Evolutionary conservation across 2,888 invertebrate genomes (phyloP).

Genomic region (Sepiola atlantica): DNA sequence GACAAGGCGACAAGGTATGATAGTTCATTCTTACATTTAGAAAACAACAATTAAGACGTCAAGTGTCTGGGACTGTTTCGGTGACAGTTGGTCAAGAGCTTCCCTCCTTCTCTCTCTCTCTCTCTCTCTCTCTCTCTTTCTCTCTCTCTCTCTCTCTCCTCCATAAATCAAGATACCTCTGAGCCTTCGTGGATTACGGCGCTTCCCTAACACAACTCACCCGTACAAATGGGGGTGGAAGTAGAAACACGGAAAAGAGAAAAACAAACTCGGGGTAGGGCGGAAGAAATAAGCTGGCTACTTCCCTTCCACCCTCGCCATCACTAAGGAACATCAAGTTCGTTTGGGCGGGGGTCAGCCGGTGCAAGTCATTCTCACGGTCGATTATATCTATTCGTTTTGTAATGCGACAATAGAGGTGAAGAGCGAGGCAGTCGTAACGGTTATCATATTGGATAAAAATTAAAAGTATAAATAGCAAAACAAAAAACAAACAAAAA

Average conservation of each 20-base stretch:
- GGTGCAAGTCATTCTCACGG: slow-evolving; percentile 6
- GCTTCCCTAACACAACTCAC: background rate
- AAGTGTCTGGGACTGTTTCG: background rate
- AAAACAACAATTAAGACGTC: background rate
- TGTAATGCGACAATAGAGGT: background rate
- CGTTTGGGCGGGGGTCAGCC: slow-evolving; percentile 1
- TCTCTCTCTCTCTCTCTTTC: too few species aligned
- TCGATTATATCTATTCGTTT: background rate
- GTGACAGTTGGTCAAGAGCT: slow-evolving; percentile 32
- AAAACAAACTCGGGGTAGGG: background rate
- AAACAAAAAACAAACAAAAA: too few species aligned
- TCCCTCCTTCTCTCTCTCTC: background rate
- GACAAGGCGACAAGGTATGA: background rate
- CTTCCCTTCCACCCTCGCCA: background rate
- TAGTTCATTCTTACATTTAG: slow-evolving; percentile 5
- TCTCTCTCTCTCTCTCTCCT: too few species aligned
- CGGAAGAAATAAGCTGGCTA: background rate
- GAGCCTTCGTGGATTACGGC: background rate
- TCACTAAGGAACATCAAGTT: background rate
- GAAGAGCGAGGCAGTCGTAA: background rate
- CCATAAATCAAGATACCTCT: slow-evolving; percentile 16
- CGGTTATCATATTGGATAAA: background rate
- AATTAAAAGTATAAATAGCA: too few species aligned
- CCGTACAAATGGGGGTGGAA: background rate
- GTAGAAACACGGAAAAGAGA: background rate